A percentile compares a stretch with the other conserved stretches of the same genome.
These are phyloP conservation scores for Pseudopodoces humilis DNA, from an alignment of 2,113 vertebrate species.

Conservation along the genomic window DNA sequence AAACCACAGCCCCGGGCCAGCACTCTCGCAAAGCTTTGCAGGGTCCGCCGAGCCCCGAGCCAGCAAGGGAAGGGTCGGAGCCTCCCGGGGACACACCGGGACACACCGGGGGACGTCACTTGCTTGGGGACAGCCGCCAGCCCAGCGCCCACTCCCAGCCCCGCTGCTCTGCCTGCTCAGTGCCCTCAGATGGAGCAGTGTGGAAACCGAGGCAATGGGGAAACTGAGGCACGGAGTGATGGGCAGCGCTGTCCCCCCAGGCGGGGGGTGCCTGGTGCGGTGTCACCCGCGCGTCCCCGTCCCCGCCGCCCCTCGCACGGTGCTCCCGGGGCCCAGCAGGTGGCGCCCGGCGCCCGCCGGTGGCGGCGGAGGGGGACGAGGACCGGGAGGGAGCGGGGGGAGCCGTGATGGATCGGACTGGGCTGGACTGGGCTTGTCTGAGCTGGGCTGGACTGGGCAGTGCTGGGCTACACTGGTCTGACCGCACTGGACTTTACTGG, in stretches of 20 bases:
- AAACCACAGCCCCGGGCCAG: neutral
- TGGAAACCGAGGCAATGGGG: neutral
- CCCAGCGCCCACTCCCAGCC: neutral
- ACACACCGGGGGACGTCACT: neutral
- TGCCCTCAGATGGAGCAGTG: too few relatives aligned
- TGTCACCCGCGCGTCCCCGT: neutral
- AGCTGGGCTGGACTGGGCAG: neutral
- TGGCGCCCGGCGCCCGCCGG: neutral
- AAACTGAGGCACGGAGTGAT: neutral
- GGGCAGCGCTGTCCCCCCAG: neutral
- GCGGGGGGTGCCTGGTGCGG: neutral
- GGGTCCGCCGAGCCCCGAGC: too few relatives aligned
- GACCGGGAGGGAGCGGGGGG: fast-evolving
- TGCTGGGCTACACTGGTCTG: fast-evolving
- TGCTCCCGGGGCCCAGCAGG: neutral
- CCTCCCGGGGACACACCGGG: neutral
- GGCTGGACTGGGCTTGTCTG: neutral
- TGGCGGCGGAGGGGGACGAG: neutral
- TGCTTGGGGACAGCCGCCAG: neutral
- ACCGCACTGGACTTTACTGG: neutral
- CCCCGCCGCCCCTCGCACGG: neutral
- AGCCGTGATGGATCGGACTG: neutral
- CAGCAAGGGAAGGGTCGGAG: neutral
- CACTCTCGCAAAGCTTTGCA: neutral
- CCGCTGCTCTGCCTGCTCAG: neutral